A percentile compares a stretch with the other conserved stretches of the same genome.
Conservation (phyloP, 2,888 invertebrate species). For the Euzophera pinguis region DNA sequence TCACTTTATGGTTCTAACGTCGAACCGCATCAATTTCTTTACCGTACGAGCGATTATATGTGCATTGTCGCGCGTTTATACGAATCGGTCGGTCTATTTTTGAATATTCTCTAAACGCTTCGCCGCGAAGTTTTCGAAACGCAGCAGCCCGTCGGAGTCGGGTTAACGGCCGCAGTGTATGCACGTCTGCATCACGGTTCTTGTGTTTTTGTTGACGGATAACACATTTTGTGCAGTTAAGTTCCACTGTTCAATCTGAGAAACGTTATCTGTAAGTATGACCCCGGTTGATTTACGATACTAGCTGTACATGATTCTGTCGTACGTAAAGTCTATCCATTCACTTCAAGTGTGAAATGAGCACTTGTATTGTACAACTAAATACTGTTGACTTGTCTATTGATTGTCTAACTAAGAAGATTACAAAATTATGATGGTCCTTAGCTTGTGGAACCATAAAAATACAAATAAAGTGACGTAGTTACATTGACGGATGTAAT, state of each 20-base stretch:
- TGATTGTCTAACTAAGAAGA: conserved; percentile 36
- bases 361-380: conserved; percentile 13
- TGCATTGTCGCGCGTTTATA: conserved; percentile 57
- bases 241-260: conserved; percentile 56
- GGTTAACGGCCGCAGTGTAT: conserved; percentile 75
- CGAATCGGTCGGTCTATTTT: conserved; percentile 72
- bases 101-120: conserved; percentile 77
- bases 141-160: conserved; percentile 66
- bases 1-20: conserved; percentile 42
- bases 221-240: conserved; percentile 67
- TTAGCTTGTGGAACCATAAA: conserved; percentile 25
- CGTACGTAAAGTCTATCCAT: conserved; percentile 29
- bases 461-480: conserved; percentile 32
- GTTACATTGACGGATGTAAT: conserved; percentile 22
- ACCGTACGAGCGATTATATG: conserved; percentile 42
- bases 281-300: conserved; percentile 71
- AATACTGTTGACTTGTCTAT: conserved; percentile 30
- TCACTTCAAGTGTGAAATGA: conserved; percentile 16
- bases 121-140: conserved; percentile 76
- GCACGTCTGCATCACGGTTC: conserved; percentile 69
- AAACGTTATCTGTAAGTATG: conserved; percentile 77
- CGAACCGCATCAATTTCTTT: conserved; percentile 41
- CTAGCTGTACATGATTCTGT: conserved; percentile 52
- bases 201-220: conserved; percentile 77
- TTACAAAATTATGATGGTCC: conserved; percentile 18